These are phyloP conservation scores for Poecile atricapillus DNA, from an alignment of 2,113 vertebrate genomes.

Conservation along the genomic window DNA sequence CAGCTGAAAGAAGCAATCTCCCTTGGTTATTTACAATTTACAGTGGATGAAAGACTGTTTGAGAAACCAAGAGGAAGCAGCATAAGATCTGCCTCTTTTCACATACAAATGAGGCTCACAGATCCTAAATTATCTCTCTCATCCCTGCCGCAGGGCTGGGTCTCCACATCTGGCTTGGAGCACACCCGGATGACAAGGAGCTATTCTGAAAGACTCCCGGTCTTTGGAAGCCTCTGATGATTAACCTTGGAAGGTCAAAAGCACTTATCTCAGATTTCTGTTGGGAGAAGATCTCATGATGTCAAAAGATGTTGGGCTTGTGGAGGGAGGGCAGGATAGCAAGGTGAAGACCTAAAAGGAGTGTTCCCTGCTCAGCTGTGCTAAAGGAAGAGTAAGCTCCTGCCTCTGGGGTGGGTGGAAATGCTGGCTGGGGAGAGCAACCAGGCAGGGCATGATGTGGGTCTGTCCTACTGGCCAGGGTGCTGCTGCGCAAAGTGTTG, in stretches of 20 bases:
- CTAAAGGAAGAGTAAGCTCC: not conserved
- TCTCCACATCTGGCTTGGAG: conserved; percentile 47
- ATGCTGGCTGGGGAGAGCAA: not conserved
- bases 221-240: not conserved
- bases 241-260: conserved; percentile 52
- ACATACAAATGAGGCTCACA: conserved; percentile 42
- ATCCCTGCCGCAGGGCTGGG: conserved; percentile 27
- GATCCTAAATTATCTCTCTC: conserved; percentile 42
- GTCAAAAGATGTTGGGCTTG: not conserved
- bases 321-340: not conserved
- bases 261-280: conserved; percentile 6
- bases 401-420: not conserved
- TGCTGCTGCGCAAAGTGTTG: rapidly evolving
- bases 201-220: not conserved
- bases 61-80: conserved; percentile 33
- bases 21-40: conserved; percentile 33
- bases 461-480: not conserved
- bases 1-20: conserved; percentile 24
- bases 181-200: not conserved
- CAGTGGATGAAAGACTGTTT: conserved; percentile 15
- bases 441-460: not conserved
- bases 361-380: not conserved
- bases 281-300: not conserved
- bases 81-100: conserved; percentile 36
- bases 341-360: not conserved